These are phyloP conservation scores for Thysanoteuthis rhombus DNA, from an alignment of 2,888 invertebrate genomes.

Conservation along the genomic window DNA sequence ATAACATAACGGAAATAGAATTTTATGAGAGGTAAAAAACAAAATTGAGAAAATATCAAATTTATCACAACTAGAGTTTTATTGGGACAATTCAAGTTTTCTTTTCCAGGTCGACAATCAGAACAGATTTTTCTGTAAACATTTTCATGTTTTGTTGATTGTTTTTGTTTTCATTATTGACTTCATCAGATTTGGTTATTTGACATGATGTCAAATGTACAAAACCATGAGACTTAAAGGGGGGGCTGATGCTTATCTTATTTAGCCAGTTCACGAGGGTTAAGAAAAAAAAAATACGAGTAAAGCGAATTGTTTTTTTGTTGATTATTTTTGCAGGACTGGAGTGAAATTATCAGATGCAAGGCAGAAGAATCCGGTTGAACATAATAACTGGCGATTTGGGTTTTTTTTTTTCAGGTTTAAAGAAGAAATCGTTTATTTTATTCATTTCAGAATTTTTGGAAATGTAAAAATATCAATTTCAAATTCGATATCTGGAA, in stretches of 20 bases:
- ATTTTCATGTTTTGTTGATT: not conserved
- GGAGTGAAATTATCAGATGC: not conserved
- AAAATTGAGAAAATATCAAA: not conserved
- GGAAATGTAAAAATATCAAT: too few relatives aligned
- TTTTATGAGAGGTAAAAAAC: not conserved
- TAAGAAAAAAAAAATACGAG: not conserved
- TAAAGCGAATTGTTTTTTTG: too few relatives aligned
- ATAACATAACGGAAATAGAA: too few relatives aligned
- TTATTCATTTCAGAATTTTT: too few relatives aligned
- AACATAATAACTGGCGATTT: too few relatives aligned
- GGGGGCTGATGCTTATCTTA: not conserved
- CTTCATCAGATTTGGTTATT: not conserved
- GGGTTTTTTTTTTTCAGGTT: not conserved
- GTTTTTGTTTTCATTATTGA: not conserved
- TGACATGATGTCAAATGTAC: not conserved
- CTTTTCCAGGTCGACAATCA: not conserved
- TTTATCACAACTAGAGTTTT: slow-evolving; percentile 1
- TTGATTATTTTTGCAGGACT: not conserved
- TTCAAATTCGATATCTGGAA: too few relatives aligned
- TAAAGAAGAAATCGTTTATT: not conserved
- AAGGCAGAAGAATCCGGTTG: not conserved
- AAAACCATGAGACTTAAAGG: not conserved
- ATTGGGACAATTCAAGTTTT: not conserved
- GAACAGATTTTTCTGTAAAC: not conserved
- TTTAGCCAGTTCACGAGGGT: not conserved